A percentile compares a stretch with the other conserved stretches of the same genome.
Conservation (phyloP, 2,797 vertebrate genomes). For the Falco berigora region DNA sequence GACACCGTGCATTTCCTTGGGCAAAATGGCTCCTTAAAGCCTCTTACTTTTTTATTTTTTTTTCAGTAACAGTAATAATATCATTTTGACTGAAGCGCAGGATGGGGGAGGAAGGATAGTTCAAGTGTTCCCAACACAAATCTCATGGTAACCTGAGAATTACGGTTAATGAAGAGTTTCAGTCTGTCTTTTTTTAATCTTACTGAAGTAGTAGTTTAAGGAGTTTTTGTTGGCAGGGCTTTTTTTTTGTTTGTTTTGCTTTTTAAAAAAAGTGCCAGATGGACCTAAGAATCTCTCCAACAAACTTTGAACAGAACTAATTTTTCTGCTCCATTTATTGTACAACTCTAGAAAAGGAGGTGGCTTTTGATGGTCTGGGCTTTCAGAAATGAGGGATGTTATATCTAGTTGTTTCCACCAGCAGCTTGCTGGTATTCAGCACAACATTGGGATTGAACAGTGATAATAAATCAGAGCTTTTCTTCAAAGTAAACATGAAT, state of each 20-base stretch:
- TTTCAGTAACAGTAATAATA: neutral
- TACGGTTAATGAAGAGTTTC: neutral
- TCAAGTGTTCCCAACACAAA: neutral
- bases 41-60: neutral
- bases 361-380: neutral
- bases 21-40: neutral
- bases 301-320: neutral
- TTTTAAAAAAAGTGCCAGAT: neutral
- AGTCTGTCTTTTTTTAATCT: neutral
- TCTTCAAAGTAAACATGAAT: neutral
- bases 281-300: neutral
- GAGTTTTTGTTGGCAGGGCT: accelerated
- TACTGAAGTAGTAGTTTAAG: neutral
- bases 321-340: neutral
- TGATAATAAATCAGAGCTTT: neutral
- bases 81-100: neutral
- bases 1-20: neutral
- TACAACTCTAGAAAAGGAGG: neutral
- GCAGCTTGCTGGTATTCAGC: neutral
- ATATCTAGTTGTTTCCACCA: neutral
- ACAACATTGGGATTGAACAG: too few species aligned
- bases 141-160: neutral
- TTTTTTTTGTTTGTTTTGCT: neutral
- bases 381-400: neutral
- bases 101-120: neutral